These are phyloP conservation scores for Caenorhabditis zanzibari DNA, from an alignment of 2,888 invertebrate species.

Conservation along the genomic window DNA sequence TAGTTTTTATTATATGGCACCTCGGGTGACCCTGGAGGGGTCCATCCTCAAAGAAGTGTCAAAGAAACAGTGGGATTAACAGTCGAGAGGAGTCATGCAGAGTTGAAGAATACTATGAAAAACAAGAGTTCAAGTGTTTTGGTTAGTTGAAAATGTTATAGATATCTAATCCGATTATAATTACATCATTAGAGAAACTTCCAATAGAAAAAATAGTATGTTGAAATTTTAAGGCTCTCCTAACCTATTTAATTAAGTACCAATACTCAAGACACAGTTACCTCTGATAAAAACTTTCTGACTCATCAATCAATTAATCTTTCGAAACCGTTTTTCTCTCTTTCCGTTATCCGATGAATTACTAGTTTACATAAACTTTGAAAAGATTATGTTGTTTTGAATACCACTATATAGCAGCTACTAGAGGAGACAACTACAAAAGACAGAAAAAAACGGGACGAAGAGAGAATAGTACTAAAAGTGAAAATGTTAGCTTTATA, in stretches of 20 bases:
- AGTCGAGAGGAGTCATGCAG: not conserved
- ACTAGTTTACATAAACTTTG: too few species aligned
- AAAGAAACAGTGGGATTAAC: constrained; percentile 6
- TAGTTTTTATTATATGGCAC: constrained; percentile 23
- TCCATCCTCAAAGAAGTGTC: not conserved
- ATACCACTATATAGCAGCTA: not conserved
- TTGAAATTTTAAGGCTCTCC: too few species aligned
- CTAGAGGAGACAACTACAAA: not conserved
- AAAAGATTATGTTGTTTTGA: constrained; percentile 10
- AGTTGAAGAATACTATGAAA: not conserved
- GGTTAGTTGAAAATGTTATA: too few species aligned
- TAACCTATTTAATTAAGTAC: too few species aligned
- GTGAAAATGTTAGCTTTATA: constrained; percentile 8
- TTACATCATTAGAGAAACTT: too few species aligned
- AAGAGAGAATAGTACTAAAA: constrained; percentile 14
- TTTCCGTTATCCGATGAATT: too few species aligned
- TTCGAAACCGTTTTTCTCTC: too few species aligned
- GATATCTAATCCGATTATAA: too few species aligned
- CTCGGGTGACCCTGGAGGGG: not conserved
- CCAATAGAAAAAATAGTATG: too few species aligned
- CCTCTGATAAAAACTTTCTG: not conserved
- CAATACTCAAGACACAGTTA: not conserved
- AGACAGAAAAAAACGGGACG: not conserved
- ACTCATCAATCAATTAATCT: not conserved
- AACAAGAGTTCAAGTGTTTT: too few species aligned